Evolutionary conservation across 2,113 vertebrate genomes (phyloP).

Genomic region (Platanista minor): DNA sequence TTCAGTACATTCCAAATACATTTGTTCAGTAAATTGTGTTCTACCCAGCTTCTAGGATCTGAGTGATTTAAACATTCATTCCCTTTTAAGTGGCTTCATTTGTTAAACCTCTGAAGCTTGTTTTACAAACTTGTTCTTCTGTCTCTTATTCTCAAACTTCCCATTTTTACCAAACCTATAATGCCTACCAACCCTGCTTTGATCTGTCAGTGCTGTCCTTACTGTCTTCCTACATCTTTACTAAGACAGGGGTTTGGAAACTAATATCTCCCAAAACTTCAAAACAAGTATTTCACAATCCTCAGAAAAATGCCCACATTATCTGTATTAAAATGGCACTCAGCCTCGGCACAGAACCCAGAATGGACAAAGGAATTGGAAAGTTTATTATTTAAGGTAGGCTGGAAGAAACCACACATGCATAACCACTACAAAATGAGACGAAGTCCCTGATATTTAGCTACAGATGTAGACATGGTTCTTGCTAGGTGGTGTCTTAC

Average conservation of each 20-base stretch:
- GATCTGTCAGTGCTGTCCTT: neutral
- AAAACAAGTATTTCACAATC: neutral
- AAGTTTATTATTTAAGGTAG: neutral
- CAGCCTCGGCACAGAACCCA: neutral
- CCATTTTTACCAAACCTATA: neutral
- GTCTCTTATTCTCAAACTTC: neutral
- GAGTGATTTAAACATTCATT: neutral
- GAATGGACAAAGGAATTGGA: neutral
- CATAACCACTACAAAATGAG: neutral
- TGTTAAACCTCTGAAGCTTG: neutral
- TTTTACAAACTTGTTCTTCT: neutral
- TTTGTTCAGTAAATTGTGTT: neutral
- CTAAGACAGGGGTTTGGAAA: neutral
- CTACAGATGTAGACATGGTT: neutral
- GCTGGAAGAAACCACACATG: neutral
- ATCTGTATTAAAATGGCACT: neutral
- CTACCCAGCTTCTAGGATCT: neutral
- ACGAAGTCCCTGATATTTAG: neutral
- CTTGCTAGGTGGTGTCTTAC: neutral
- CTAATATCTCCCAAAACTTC: neutral
- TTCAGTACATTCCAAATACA: neutral
- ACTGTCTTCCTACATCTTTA: neutral
- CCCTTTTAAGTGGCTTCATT: neutral
- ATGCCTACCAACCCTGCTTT: neutral
- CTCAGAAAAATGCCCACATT: neutral